These are phyloP conservation scores for Leptonema lineaticorne DNA, from an alignment of 1,140 invertebrate genomes.

Conservation along the genomic window DNA sequence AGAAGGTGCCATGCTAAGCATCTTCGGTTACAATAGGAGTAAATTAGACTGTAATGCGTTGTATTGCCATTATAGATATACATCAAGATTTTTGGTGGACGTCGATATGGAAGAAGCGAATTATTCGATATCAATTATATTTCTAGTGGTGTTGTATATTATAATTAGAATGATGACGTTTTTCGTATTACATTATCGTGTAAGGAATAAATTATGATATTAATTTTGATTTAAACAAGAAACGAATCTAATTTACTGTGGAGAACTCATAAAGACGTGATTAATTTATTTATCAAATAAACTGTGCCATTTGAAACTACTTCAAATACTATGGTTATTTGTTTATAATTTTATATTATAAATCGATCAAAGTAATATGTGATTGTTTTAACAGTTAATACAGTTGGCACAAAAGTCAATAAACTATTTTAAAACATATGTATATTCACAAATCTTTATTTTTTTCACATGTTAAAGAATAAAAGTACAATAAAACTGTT, in stretches of 20 bases:
- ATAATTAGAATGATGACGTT: conserved; percentile 67
- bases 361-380: no score
- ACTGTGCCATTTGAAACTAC: conserved; percentile 1
- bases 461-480: no score
- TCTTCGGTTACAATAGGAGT: conserved; percentile 67
- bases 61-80: conserved; percentile 72
- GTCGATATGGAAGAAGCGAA: conserved; percentile 72
- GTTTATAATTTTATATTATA: no score
- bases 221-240: conserved; percentile 11
- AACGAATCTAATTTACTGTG: conserved; percentile 13
- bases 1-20: conserved; percentile 64
- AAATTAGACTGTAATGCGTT: conserved; percentile 63
- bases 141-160: conserved; percentile 62
- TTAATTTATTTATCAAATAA: not conserved
- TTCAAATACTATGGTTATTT: no score
- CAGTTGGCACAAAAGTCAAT: no score
- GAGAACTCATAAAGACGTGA: no score
- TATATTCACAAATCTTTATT: no score
- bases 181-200: conserved; percentile 64
- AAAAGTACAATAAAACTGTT: no score
- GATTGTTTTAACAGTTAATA: no score
- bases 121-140: conserved; percentile 58
- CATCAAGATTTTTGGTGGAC: conserved; percentile 68
- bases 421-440: no score
- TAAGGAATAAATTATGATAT: conserved; percentile 55